Base-by-base conservation (phyloP, 2,888 invertebrate genomes). In the Toxonevra muliebris region DNA sequence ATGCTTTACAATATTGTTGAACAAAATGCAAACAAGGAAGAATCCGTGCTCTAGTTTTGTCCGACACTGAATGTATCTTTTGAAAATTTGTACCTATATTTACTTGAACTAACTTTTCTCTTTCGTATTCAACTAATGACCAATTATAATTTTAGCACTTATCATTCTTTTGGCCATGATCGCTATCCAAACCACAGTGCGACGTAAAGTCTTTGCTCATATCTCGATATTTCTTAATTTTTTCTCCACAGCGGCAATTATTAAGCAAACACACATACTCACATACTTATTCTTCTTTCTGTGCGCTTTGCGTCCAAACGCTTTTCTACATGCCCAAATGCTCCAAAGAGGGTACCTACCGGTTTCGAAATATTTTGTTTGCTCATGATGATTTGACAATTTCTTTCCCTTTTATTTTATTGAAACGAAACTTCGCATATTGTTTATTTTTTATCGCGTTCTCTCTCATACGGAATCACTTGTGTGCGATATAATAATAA, bases 311-410 rank as follows among this genome's bases (percentile, higher is more conserved):
- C 42, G 45, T 57, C 43, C 54, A 17, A 13, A 30, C 42, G 42
- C 55, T 58, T 61, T 66, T 45, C 45, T 45, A 13, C 45, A 1
- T 9, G n/a, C 41, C n/a, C 17, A 19, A 45, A 19, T 59, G 20
- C 42, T 20, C 30, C 30, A 30, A 30, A 30, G 30, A 30, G 54
- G 45, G 15, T 12, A n/a, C 19, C 13, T 60, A 42, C 20, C n/a
- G 42, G n/a, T 60, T 45, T 60, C 10, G 42, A 41, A 58, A 30
- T 30, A 61, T 70, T 64, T 13, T 57, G 55, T 13, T 61, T 55
- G 43, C 52, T 70, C 70, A 70, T 45, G 65, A 70, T 70, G 70
- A 70, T 65, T 68, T 61, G 63, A 57, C 70, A 68, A 64, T 45
- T 66, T 68, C 19, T 19, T 42, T 45, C n/a, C 60, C 50, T 45